Percentiles rank a stretch among this genome's conserved stretches.
Evolutionary conservation across 1,140 invertebrate species (phyloP).

Genomic region (Cyrtorhinus lividipennis): DNA sequence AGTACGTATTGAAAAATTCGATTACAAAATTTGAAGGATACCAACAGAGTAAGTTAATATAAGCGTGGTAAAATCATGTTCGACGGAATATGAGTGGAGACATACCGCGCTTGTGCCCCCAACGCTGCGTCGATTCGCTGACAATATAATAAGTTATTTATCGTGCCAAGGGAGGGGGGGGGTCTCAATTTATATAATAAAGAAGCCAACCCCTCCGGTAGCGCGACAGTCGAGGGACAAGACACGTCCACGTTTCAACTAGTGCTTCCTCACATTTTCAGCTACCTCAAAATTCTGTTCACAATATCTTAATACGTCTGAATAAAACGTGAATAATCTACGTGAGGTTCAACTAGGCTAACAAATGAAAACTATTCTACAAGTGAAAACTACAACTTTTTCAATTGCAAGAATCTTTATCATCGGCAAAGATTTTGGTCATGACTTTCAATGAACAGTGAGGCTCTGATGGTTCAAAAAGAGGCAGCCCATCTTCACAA

Average conservation of each 20-base stretch:
- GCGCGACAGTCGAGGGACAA: too few species aligned
- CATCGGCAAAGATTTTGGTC: not conserved
- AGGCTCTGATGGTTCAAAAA: not conserved
- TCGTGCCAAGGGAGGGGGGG: too few species aligned
- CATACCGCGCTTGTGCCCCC: not conserved
- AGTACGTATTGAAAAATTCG: not conserved
- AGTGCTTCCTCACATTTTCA: too few species aligned
- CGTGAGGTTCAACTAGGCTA: not conserved
- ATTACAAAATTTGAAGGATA: not conserved
- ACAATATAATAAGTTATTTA: not conserved
- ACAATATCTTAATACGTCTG: not conserved
- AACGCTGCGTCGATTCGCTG: not conserved
- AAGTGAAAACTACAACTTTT: not conserved
- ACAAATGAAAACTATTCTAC: not conserved
- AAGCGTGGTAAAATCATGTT: not conserved
- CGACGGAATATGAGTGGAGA: too few species aligned
- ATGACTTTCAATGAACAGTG: not conserved
- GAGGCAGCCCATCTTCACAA: not conserved
- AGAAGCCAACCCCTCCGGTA: too few species aligned
- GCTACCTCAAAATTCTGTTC: not conserved
- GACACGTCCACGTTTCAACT: too few species aligned
- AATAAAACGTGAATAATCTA: not conserved
- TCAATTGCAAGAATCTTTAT: not conserved
- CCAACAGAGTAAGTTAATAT: not conserved
- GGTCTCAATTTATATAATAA: too few species aligned